Evolutionary conservation across 2,888 invertebrate species (phyloP).

Genomic region (Masnerella sp.): DNA sequence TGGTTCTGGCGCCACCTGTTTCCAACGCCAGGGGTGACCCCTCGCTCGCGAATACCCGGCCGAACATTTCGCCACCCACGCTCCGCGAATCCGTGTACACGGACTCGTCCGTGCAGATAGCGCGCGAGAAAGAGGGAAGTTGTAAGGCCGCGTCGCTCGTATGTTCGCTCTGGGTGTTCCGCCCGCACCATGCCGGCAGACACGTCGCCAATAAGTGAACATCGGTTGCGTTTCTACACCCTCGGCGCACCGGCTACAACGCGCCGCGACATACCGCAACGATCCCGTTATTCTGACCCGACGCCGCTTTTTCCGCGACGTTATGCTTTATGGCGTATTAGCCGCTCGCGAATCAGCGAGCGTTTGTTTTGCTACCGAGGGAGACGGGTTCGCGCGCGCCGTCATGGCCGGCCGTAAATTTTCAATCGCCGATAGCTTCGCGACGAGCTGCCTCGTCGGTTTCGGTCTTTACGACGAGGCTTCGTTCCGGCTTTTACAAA

Average conservation of each 20-base stretch:
- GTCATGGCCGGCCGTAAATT: too few species aligned
- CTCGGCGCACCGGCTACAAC: slow-evolving; percentile 58
- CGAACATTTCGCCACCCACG: slow-evolving; percentile 62
- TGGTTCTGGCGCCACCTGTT: slow-evolving; percentile 76
- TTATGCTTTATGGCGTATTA: slow-evolving; percentile 39
- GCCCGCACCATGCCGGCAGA: slow-evolving; percentile 75
- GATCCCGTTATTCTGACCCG: slow-evolving; percentile 63
- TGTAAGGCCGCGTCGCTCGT: slow-evolving; percentile 58
- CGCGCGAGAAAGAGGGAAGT: slow-evolving; percentile 51
- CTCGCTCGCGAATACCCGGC: slow-evolving; percentile 56
- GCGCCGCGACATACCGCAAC: slow-evolving; percentile 67
- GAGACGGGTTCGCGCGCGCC: too few species aligned
- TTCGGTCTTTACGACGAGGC: too few species aligned
- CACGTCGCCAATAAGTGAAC: slow-evolving; percentile 78
- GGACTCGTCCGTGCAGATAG: slow-evolving; percentile 56
- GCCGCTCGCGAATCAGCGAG: not conserved
- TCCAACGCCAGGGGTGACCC: slow-evolving; percentile 63
- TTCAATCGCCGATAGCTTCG: too few species aligned
- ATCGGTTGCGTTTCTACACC: slow-evolving; percentile 72
- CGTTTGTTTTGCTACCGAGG: too few species aligned
- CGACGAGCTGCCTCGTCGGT: too few species aligned
- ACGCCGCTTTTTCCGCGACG: slow-evolving; percentile 45
- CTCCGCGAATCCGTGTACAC: slow-evolving; percentile 59
- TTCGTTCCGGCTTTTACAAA: too few species aligned
- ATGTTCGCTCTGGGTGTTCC: slow-evolving; percentile 66